A percentile compares a stretch with the other conserved stretches of the same genome.
These are phyloP conservation scores for Progne subis DNA, from an alignment of 2,113 vertebrate species.

Conservation along the genomic window DNA sequence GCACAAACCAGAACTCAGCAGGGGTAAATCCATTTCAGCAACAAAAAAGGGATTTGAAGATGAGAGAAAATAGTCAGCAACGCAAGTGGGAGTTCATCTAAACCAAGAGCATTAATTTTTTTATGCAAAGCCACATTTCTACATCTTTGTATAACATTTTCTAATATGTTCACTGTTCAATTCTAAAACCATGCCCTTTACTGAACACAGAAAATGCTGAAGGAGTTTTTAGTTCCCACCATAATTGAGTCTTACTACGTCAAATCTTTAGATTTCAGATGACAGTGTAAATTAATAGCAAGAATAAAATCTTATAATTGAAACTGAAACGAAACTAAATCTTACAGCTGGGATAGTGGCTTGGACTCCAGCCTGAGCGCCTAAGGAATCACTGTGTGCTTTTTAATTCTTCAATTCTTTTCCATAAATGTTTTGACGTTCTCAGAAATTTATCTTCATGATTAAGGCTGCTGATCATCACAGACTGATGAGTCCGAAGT, in stretches of 20 bases:
- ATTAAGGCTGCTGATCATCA: background rate
- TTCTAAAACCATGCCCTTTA: background rate
- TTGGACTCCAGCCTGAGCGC: background rate
- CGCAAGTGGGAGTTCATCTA: background rate
- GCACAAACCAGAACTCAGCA: background rate
- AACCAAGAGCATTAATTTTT: background rate
- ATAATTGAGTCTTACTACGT: background rate
- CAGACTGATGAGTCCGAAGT: background rate
- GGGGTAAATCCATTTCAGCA: background rate
- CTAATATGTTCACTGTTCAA: background rate
- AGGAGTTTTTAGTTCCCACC: background rate
- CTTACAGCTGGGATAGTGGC: slow-evolving; percentile 27
- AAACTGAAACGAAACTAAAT: slow-evolving; percentile 65
- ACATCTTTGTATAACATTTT: background rate
- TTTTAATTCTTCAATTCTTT: background rate
- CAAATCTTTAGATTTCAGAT: slow-evolving; percentile 49
- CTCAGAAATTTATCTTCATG: slow-evolving; percentile 24
- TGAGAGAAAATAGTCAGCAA: background rate
- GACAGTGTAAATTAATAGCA: slow-evolving; percentile 71
- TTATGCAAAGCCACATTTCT: background rate
- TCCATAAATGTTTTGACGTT: slow-evolving; percentile 49
- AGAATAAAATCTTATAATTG: slow-evolving; percentile 70
- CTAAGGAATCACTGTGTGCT: background rate
- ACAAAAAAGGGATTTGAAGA: background rate
- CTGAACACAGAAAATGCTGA: background rate